Conservation (phyloP, 2,113 vertebrate species). For the Dunckerocampus dactyliophorus region DNA sequence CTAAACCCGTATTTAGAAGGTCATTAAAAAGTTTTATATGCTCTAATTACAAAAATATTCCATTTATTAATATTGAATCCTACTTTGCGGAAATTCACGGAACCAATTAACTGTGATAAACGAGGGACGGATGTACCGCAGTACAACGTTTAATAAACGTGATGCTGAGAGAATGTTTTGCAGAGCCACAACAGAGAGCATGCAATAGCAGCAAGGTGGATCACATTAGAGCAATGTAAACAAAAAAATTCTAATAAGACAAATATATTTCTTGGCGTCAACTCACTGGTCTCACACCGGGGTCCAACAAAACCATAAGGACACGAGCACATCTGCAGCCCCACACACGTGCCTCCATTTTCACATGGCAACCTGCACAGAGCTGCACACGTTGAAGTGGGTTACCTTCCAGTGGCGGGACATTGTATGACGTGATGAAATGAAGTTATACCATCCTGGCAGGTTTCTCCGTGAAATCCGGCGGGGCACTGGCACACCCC, state of each 20-base stretch:
- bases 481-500: slow-evolving; percentile 58
- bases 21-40: no score
- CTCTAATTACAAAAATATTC: no score
- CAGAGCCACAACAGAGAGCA: no score
- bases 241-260: neutral
- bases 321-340: slow-evolving; percentile 72
- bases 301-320: slow-evolving; percentile 73
- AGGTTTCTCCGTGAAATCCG: slow-evolving; percentile 66
- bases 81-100: no score
- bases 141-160: no score
- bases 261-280: neutral
- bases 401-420: neutral
- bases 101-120: no score
- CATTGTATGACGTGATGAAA: neutral
- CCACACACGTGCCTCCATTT: slow-evolving; percentile 68
- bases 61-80: no score
- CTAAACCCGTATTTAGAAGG: no score
- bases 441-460: slow-evolving; percentile 52
- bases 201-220: no score
- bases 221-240: no score
- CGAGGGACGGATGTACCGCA: no score
- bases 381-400: slow-evolving; percentile 40
- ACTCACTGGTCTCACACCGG: slow-evolving; percentile 73
- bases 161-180: no score
- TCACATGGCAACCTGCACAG: slow-evolving; percentile 65